Evolutionary conservation across 2,113 vertebrate genomes (phyloP).

Genomic region (Seriola aureovittata): DNA sequence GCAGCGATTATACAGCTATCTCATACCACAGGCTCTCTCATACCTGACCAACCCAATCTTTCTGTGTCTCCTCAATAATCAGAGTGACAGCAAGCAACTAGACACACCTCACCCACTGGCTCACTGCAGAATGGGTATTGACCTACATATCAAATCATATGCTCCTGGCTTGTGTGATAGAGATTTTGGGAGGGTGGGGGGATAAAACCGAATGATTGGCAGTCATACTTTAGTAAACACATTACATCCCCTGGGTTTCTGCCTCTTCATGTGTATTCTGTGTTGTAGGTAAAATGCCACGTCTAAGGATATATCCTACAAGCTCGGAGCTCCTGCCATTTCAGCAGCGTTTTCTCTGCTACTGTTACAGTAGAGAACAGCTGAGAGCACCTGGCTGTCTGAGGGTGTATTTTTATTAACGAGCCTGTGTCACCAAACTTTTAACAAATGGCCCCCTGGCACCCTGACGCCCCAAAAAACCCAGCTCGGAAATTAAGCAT

Average conservation of each 20-base stretch:
- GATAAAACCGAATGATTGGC: constrained; percentile 63
- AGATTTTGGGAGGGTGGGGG: constrained; percentile 18
- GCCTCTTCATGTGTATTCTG: constrained; percentile 24
- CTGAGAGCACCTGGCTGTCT: constrained; percentile 74
- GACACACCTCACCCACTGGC: constrained; percentile 73
- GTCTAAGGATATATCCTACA: not conserved
- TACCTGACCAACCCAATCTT: constrained; percentile 77
- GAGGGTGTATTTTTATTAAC: constrained; percentile 79
- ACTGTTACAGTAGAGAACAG: constrained; percentile 71
- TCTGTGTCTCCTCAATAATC: constrained; percentile 79
- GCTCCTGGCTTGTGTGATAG: constrained; percentile 65
- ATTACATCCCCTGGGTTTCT: constrained; percentile 46
- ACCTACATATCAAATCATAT: constrained; percentile 82
- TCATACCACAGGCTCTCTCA: constrained; percentile 69
- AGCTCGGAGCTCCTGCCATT: constrained; percentile 20
- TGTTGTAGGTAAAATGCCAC: constrained; percentile 20
- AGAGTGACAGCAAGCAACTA: constrained; percentile 78
- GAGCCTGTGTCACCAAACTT: constrained; percentile 82
- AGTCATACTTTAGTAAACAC: constrained; percentile 70
- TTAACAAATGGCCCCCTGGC: constrained; percentile 84
- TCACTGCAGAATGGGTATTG: constrained; percentile 74
- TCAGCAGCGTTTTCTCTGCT: constrained; percentile 27
- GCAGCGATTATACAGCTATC: constrained; percentile 69
- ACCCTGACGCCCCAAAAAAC: constrained; percentile 78
- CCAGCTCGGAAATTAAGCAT: constrained; percentile 84